Conservation (phyloP, 1,140 invertebrate species). For the Papilio aristodemus region DNA sequence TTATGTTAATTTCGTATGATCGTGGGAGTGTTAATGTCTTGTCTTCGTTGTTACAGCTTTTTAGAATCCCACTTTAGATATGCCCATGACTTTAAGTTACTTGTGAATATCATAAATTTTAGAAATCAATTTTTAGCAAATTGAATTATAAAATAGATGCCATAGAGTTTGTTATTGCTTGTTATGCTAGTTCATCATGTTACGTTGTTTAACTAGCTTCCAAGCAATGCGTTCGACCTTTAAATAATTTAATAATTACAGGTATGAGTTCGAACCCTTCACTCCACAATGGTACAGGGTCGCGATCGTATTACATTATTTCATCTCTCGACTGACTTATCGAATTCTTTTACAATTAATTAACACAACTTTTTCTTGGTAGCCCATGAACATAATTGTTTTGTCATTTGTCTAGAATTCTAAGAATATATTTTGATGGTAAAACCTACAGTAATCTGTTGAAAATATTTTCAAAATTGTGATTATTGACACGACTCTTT, state of each 20-base stretch:
- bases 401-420: background rate
- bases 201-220: background rate
- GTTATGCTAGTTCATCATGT: background rate
- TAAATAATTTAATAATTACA: constrained; percentile 21
- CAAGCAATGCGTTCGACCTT: constrained; percentile 13
- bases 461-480: too few species aligned
- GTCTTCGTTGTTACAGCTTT: constrained; percentile 29
- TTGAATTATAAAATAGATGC: background rate
- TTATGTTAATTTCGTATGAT: constrained; percentile 37
- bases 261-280: constrained; percentile 16
- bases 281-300: constrained; percentile 19
- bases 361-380: background rate
- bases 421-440: background rate
- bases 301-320: background rate
- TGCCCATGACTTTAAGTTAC: constrained; percentile 10
- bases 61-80: constrained; percentile 26
- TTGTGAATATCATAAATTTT: background rate
- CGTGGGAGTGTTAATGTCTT: constrained; percentile 28
- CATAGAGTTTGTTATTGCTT: background rate
- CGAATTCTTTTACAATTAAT: background rate
- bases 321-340: constrained; percentile 8
- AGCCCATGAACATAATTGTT: background rate
- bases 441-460: too few species aligned
- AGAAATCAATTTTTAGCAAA: background rate
- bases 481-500: too few species aligned